Evolutionary conservation across 2,113 vertebrate genomes (phyloP).

Genomic region (Caranx melampygus): DNA sequence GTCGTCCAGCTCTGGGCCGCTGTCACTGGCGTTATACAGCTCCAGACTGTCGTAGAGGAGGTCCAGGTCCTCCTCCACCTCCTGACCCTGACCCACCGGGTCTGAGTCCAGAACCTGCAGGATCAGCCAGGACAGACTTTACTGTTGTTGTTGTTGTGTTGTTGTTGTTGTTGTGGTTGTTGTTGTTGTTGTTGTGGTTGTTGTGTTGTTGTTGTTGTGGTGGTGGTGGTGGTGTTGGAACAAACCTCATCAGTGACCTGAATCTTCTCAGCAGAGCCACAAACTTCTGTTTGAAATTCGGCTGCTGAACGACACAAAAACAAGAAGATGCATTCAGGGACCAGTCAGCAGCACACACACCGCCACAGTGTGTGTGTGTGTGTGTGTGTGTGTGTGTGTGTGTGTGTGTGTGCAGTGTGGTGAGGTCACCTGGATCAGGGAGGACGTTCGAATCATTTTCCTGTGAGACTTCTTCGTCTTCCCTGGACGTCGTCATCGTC

Average conservation of each 20-base stretch:
- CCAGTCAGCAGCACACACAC: neutral
- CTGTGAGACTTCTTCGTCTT: constrained; percentile 76
- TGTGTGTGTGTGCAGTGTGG: neutral
- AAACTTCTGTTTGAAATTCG: constrained; percentile 84
- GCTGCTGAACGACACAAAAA: constrained; percentile 68
- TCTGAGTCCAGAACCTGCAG: constrained; percentile 80
- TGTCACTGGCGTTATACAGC: constrained; percentile 79
- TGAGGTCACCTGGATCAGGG: constrained; percentile 75
- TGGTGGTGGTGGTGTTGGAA: too few species aligned
- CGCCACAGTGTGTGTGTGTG: too few species aligned
- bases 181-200: too few species aligned
- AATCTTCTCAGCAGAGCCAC: constrained; percentile 82
- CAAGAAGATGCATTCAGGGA: neutral
- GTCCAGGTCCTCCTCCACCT: constrained; percentile 79
- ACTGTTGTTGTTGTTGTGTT: too few species aligned
- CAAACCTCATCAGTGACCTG: constrained; percentile 81
- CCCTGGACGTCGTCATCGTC: constrained; percentile 78
- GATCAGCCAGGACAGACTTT: neutral
- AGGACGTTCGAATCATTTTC: constrained; percentile 75
- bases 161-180: too few species aligned
- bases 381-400: too few species aligned
- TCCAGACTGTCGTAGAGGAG: constrained; percentile 82
- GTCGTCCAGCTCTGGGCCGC: constrained; percentile 80
- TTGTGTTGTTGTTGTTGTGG: too few species aligned
- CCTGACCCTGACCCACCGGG: constrained; percentile 72